Evolutionary conservation across 2,797 vertebrate genomes (phyloP).

Genomic region (Phoebastria nigripes): DNA sequence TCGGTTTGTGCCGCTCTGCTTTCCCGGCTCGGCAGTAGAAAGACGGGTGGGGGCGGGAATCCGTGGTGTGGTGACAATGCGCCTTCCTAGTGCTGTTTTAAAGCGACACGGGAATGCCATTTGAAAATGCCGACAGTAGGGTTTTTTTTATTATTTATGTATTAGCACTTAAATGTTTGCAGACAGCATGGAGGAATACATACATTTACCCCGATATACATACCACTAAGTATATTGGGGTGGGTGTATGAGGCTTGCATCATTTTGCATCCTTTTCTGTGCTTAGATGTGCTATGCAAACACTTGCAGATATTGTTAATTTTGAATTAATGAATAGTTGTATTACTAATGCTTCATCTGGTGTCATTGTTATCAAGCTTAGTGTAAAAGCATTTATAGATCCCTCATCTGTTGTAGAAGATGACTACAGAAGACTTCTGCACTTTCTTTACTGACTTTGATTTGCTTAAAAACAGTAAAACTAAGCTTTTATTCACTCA

Average conservation of each 20-base stretch:
- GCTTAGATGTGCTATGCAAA: background rate
- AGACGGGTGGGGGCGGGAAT: background rate
- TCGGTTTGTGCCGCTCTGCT: background rate
- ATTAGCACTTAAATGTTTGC: background rate
- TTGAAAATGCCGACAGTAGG: background rate
- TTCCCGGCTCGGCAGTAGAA: accelerated
- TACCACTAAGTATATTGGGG: accelerated
- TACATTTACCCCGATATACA: accelerated
- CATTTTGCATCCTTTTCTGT: background rate
- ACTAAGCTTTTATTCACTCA: background rate
- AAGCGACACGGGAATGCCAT: background rate
- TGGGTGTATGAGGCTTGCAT: background rate
- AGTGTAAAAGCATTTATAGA: background rate
- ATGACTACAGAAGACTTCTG: background rate
- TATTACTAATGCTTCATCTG: background rate
- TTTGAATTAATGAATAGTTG: background rate
- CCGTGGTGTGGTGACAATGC: accelerated
- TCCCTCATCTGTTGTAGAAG: background rate
- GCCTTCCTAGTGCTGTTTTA: accelerated
- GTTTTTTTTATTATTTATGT: accelerated
- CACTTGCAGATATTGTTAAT: background rate
- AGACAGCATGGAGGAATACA: background rate
- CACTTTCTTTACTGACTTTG: background rate
- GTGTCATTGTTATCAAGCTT: background rate
- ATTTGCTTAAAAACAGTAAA: background rate